Base-by-base conservation (phyloP, 2,113 vertebrate genomes). In the Thalassarche chlororhynchos region DNA sequence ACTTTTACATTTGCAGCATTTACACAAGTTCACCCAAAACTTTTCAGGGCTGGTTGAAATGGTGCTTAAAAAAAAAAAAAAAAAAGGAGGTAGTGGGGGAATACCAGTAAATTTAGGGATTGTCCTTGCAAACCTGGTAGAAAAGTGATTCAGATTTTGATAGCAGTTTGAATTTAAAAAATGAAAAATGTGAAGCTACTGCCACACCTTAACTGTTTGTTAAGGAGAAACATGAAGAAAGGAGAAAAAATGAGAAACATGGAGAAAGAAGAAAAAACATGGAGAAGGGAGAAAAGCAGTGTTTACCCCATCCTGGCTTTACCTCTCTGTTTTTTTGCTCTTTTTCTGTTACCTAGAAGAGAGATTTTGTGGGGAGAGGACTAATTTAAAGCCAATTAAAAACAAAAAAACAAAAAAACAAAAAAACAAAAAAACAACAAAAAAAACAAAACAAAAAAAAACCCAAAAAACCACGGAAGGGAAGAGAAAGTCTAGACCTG, bases 1-100 rank as follows among this genome's bases (percentile, higher is more conserved):
- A 9, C 31, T 93, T 72, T 18, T 17, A 40, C 28, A 3, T 23
- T 54, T 87, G 24, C n/a, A 84, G 26, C 19, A 28, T 76, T 82
- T 68, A 29, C 5, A 36, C 3, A 42, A 16, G 14, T 69, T 90
- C 28, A 58, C n/a, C 21, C 12, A 8, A 26, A 81, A 74, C 29
- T 71, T 46, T n/a, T 64, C 38, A 60, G 47, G 32, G 18, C 10
- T 64, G 26, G 6, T 46, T 71, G 61, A 93, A 88, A 31, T 23
- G 4, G 8, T 86, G 20, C 13, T 57, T 81, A 20, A 40, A 44
- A 15, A 17, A 31, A 32, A 11, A 20, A 29, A n/a, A 16, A 23
- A 54, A 55, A 18, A 1, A 46, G 46, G 11, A 10, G 4, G 2
- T 7, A 0, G 12, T 38, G 4, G 10, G 1, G 8, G 4, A 54